A percentile compares a stretch with the other conserved stretches of the same genome.
phyloP scores from a whole-genome alignment of 2,888 invertebrate species.

The Meta bourneti region DNA sequence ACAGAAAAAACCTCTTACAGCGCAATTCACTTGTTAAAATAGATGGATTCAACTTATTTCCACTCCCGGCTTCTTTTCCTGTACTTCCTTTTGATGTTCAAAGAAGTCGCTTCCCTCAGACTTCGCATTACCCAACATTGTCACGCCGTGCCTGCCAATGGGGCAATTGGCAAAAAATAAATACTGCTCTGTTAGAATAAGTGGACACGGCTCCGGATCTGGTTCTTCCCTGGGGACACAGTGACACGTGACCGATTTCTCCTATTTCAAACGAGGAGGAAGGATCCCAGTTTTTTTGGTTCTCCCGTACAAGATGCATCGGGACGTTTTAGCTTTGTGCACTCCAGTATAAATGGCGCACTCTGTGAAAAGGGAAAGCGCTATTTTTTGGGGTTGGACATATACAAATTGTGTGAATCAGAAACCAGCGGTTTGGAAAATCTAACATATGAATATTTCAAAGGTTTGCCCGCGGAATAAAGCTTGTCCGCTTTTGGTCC shows the following conservation, averaged over 20 bases:
- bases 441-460: not conserved
- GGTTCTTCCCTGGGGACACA: not conserved
- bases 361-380: not conserved
- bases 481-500: no score
- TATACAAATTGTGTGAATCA: not conserved
- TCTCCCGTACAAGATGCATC: not conserved
- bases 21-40: no score
- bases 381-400: not conserved
- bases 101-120: no score
- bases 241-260: slow-evolving; percentile 20
- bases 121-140: not conserved
- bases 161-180: slow-evolving; percentile 10
- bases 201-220: not conserved
- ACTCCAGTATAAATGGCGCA: slow-evolving; percentile 2
- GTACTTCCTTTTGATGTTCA: no score
- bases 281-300: not conserved
- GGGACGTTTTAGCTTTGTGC: slow-evolving; percentile 14
- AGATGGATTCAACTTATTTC: no score
- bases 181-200: slow-evolving; percentile 4
- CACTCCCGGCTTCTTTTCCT: no score
- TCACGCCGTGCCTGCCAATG: not conserved
- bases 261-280: slow-evolving; percentile 16
- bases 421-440: not conserved
- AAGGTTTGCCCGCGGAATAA: not conserved
- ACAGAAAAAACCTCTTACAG: no score